Conservation (phyloP, 2,797 vertebrate genomes). For the Gobio occitaniae region DNA sequence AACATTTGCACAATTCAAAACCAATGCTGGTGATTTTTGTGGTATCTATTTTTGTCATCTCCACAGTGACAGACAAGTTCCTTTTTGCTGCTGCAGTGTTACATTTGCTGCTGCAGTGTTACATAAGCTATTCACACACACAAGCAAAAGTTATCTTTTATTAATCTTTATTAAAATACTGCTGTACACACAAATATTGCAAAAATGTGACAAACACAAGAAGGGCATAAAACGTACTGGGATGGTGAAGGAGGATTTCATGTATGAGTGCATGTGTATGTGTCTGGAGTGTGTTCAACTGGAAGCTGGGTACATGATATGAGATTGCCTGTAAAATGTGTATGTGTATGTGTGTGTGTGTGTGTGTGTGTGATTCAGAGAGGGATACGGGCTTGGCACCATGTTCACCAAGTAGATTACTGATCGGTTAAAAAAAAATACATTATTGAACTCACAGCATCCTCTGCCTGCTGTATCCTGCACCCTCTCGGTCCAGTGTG, state of each 20-base stretch:
- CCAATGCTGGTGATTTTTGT: background rate
- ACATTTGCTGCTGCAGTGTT: background rate
- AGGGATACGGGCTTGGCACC: slow-evolving; percentile 75
- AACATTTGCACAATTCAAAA: background rate
- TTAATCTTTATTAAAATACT: slow-evolving; percentile 99
- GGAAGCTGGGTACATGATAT: slow-evolving; percentile 33
- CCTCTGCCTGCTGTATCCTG: slow-evolving; percentile 59
- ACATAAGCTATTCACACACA: background rate
- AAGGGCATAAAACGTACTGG: slow-evolving; percentile 81
- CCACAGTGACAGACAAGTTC: background rate
- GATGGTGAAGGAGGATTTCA: slow-evolving; percentile 56
- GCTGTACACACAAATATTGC: slow-evolving; percentile 97
- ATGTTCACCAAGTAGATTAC: slow-evolving; percentile 74
- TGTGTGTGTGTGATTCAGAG: slow-evolving; percentile 43
- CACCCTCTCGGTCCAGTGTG: slow-evolving; percentile 48
- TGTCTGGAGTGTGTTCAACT: slow-evolving; percentile 52
- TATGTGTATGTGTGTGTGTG: slow-evolving; percentile 44
- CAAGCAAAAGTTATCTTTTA: slow-evolving; percentile 63
- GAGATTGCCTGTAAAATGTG: slow-evolving; percentile 26
- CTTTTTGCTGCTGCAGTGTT: background rate
- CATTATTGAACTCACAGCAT: slow-evolving; percentile 69
- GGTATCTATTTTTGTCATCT: background rate
- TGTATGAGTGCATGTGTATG: slow-evolving; percentile 42
- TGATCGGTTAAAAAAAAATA: slow-evolving; percentile 64
- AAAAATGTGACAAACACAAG: slow-evolving; percentile 91